Evolutionary conservation across 1,140 invertebrate species (phyloP).

Genomic region (Panagrolaimus sp.): DNA sequence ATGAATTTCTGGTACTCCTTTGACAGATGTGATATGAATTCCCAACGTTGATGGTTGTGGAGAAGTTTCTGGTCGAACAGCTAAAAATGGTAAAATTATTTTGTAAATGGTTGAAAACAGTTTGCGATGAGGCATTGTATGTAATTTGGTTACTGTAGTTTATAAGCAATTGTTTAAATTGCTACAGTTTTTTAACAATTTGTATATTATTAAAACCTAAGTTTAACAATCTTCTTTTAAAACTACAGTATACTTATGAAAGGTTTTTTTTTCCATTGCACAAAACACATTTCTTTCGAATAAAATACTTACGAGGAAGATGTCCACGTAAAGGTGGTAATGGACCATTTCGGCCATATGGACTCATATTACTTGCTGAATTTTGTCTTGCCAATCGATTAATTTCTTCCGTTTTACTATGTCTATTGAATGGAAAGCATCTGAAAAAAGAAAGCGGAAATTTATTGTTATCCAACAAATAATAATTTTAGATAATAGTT

Average conservation of each 20-base stretch:
- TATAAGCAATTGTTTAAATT: background rate
- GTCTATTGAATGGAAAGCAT: constrained; percentile 7
- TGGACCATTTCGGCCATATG: background rate
- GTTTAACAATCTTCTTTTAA: too few species aligned
- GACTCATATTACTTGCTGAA: constrained; percentile 10
- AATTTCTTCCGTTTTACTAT: background rate
- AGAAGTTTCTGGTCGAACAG: background rate
- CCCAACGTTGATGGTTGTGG: background rate
- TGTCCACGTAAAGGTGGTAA: background rate
- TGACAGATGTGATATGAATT: constrained; percentile 1
- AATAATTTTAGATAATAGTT: too few species aligned
- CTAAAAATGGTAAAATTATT: background rate
- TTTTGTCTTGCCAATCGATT: constrained; percentile 11
- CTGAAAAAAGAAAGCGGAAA: background rate
- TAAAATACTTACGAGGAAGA: constrained; percentile 10
- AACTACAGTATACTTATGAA: too few species aligned
- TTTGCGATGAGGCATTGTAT: too few species aligned
- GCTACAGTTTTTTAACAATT: background rate
- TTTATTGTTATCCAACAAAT: background rate
- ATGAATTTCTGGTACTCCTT: constrained; percentile 1
- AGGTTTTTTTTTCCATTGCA: too few species aligned
- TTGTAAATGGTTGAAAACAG: too few species aligned
- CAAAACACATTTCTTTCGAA: background rate
- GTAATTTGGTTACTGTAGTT: background rate
- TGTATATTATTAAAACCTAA: too few species aligned